Base-by-base conservation (phyloP, 2,888 invertebrate genomes). In the Mystacides longicornis region DNA sequence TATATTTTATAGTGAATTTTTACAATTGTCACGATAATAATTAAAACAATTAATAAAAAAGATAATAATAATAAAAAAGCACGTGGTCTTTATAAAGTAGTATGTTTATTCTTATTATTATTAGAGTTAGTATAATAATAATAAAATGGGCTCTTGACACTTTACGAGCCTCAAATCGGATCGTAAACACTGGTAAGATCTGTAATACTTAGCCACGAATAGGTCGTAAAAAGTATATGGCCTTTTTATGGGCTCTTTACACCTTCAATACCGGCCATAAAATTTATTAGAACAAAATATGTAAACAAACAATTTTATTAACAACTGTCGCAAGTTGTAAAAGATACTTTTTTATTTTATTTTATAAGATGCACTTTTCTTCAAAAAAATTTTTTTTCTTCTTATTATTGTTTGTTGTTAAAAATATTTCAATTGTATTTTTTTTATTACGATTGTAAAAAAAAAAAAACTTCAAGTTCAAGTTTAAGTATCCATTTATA, bases 261-360 rank as follows among this genome's bases (percentile, higher is more conserved):
- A 50, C 57, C 46, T 49, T 48, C 49, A 47, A 54, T 54, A 58
- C 58, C 54, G 58, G 55, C 51, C 53, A 55, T 55, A 58, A 55
- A 58, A 57, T 16, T 37, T 37, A 14, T 37, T n/a, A 14, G 14
- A 37, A 14, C 37, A 37, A 14, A 14, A 37, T n/a, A n/a, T 7
- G 11, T 27, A 27, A 27, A 27, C n/a, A 4, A 14, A 37, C 16
- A 37, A 37, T 7, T n/a, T 37, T 3, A n/a, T n/a, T 7, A 37
- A 37, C 37, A 37, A 37, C n/a, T n/a, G n/a, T n/a, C n/a, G n/a
- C n/a, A n/a, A n/a, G n/a, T n/a, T n/a, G n/a, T n/a, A n/a, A n/a
- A n/a, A n/a, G n/a, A n/a, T n/a, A n/a, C n/a, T n/a, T 27, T 27
- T 27, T 27, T 7, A 27, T 27, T 27, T 27, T 27, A 27, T 27